phyloP scores from a whole-genome alignment of 2,888 invertebrate species.

The Lysandra bellargus region DNA sequence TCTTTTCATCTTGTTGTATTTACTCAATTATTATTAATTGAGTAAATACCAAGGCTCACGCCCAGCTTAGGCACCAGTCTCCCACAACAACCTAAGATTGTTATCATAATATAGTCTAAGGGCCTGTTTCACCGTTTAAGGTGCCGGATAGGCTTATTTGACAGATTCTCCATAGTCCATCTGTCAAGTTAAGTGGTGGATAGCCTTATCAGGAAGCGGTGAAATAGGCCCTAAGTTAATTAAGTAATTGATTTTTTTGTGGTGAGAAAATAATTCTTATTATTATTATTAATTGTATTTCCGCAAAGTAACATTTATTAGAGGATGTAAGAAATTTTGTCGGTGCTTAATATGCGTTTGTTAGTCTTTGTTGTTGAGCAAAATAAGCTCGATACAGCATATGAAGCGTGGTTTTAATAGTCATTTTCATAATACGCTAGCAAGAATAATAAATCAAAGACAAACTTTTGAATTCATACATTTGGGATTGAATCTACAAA shows the following conservation, averaged over 20 bases:
- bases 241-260: no score
- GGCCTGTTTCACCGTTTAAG: no score
- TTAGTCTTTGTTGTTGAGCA: not conserved
- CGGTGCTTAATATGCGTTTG: not conserved
- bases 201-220: no score
- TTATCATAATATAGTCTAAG: no score
- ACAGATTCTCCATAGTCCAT: no score
- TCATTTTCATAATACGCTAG: not conserved
- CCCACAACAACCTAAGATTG: no score
- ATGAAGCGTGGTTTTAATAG: no score
- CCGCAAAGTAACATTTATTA: not conserved
- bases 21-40: not conserved
- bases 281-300: not conserved
- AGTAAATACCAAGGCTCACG: no score
- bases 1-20: not conserved
- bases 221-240: no score
- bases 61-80: no score
- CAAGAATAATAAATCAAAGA: not conserved
- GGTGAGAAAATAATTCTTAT: not conserved
- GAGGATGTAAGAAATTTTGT: not conserved
- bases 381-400: not conserved
- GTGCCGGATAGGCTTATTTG: no score
- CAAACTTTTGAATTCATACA: not conserved
- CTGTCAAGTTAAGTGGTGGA: no score
- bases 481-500: conserved; percentile 5